Conservation (phyloP, 1,140 invertebrate genomes). For the Oryctes rhinoceros region DNA sequence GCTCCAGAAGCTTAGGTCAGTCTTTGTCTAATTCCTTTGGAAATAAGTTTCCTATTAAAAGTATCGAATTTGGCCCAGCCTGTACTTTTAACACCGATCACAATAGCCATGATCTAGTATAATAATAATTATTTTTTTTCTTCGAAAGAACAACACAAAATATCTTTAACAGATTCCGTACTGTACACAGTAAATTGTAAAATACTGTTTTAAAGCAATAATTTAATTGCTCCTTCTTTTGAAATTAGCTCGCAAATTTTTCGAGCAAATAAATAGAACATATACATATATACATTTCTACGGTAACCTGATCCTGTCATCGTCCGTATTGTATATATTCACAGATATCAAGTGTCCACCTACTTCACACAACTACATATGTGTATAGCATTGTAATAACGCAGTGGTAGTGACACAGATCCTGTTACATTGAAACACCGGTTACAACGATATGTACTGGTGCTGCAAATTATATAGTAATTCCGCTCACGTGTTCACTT, state of each 20-base stretch:
- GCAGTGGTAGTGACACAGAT: conserved; percentile 24
- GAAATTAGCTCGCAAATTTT: not conserved
- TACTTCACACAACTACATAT: not conserved
- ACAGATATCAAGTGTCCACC: conserved; percentile 26
- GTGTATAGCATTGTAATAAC: conserved; percentile 32
- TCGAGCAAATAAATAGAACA: not conserved
- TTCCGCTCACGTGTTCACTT: conserved; percentile 28
- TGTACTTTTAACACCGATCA: too few relatives aligned
- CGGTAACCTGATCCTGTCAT: conserved; percentile 3
- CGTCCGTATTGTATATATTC: conserved; percentile 20
- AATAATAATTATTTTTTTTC: too few relatives aligned
- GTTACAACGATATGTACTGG: conserved; percentile 1
- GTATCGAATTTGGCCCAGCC: too few relatives aligned
- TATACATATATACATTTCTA: conserved; percentile 1
- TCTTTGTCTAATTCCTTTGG: too few relatives aligned
- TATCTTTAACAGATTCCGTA: too few relatives aligned
- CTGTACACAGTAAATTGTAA: too few relatives aligned
- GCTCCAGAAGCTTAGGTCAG: too few relatives aligned
- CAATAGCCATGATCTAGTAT: too few relatives aligned
- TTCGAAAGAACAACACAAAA: too few relatives aligned
- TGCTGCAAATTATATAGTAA: conserved; percentile 35
- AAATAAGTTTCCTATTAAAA: too few relatives aligned
- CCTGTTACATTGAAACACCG: conserved; percentile 19
- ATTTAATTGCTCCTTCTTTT: too few relatives aligned
- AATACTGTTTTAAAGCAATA: too few relatives aligned